Base-by-base conservation (phyloP, 2,888 invertebrate genomes). In the Eupithecia vulgata region DNA sequence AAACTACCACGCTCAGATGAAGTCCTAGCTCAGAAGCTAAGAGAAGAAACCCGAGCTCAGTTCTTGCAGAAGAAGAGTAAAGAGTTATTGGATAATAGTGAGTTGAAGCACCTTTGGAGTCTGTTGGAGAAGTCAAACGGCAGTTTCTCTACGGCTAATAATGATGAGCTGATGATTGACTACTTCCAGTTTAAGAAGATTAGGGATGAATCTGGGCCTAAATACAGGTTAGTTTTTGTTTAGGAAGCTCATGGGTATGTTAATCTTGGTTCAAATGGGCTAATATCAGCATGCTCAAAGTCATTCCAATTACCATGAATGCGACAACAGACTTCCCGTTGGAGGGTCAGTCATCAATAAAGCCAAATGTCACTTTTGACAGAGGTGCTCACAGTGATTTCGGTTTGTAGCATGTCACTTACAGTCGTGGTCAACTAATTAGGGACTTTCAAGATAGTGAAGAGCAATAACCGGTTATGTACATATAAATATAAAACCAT, bases 11-110 rank as follows among this genome's bases (percentile, higher is more conserved):
- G 96, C 69, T 96, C 97, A 68, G 96, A 96, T 81, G 98, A 98
- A 83, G 94, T 96, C 8, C 84, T 98, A 5, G 95, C 97, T 1
- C 97, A 97, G 84, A 98, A 98, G 89, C 90, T 98, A 61, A 95
- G 98, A 72, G 98, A 98, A 90, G 98, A 98, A 88, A 97, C 98
- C 0, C 95, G 98, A 83, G 97, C 98, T 3, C 95, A 97, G 76
- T 98, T 98, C 87, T 90, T 99, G 66, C 98, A 98, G 90, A 96
- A 97, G 86, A 96, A 97, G 84, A 98, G 97, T 76, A 95, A 97
- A 82, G 97, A 98, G 83, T 91, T 99, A 42, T 90, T 99, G 35
- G 97, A 98, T 88, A 98, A 98, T 86, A 97, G 97, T 85, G 99
- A 99, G 89, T 88, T 99, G 68, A 97, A 97, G 89, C 96, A 97